Evolutionary conservation across 2,113 vertebrate species (phyloP), one percentile per base, ranked within the genome.

Genomic region (Sorex araneus): DNA sequence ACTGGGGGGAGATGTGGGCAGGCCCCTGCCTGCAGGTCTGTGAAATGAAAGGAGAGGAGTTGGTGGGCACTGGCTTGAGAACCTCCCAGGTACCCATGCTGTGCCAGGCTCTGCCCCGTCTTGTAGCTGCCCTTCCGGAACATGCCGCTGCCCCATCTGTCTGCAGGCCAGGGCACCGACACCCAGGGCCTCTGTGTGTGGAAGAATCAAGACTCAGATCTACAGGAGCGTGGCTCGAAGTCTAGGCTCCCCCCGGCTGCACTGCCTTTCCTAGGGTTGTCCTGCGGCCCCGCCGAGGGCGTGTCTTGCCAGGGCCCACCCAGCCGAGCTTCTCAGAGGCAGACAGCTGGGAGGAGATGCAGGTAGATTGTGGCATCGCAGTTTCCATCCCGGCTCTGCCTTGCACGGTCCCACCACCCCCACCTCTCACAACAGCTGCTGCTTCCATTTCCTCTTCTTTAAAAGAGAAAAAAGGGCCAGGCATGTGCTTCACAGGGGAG

Each of bases 311-410:
- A 13, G 76, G 16, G 27, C 25, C 43, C 32, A 15, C n/a, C 40
- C 3, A 0, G n/a, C 40, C 1, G 54, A 18, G 32, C 54, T 50
- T 54, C 57, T 75, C 0, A 0, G 43, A 32, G 16, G n/a, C 86
- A 40, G 25, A n/a, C 18, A 8, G 70, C 43, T 1, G 23, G 8
- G 0, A 3, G 11, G 60, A 6, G 6, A 54, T 8, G 19, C 50
- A n/a, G 1, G 2, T 11, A 0, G 2, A 4, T n/a, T 2, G 0
- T 16, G 43, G 45, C 27, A 43, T 67, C 23, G 2, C 6, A 6
- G 70, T 13, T n/a, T 63, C 13, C 28, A 0, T n/a, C 18, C 21
- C 6, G 0, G 0, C 78, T 88, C 47, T 21, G 47, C 28, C 69
- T 2, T 69, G 63, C 4, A 13, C 0, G 45, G 67, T 54, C 36